Evolutionary conservation across 2,888 invertebrate genomes (phyloP), one percentile per base, ranked within the genome.

Genomic region (Lasiommata megera): DNA sequence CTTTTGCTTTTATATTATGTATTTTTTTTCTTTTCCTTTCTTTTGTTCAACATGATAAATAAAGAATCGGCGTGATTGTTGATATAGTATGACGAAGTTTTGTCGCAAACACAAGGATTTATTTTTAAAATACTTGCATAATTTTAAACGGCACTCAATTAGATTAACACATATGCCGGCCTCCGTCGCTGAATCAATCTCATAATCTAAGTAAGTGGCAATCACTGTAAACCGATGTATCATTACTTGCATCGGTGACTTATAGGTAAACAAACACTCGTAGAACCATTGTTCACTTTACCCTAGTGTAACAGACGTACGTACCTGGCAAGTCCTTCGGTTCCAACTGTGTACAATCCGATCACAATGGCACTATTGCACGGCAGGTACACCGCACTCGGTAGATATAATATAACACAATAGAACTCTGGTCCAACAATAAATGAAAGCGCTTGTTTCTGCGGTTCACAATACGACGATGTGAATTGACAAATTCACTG

Each of bases 201-300:
- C 3, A 23, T 23, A n/a, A 23, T 23, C 23, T 23, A 23, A 23
- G 23, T 23, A 5, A n/a, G 23, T 5, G 23, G 23, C 5, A 23
- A 23, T 23, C 23, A 23, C 23, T 23, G 23, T 23, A 23, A 5
- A 23, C 23, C 3, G 38, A 38, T 14, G 38, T 16, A 38, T 14
- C 16, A 14, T 16, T 38, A 38, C n/a, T 23, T 23, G 23, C 23
- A 23, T 23, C 14, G 16, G 29, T 16, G 65, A 66, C 66, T 62
- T n/a, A n/a, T n/a, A n/a, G n/a, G n/a, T n/a, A 62, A 61, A 66
- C 71, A 69, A 70, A 70, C 70, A 69, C 67, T 69, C 73, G 73
- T 71, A 67, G 64, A 64, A 64, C 69, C 64, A 74, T 77, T 79
- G 77, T 82, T 80, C 77, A 79, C 74, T 58, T 69, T 71, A 72